A percentile compares a stretch with the other conserved stretches of the same genome.
These are phyloP conservation scores for Umimayanthus kanabou DNA, from an alignment of 92 coral and sea anemone species.

Conservation along the genomic window DNA sequence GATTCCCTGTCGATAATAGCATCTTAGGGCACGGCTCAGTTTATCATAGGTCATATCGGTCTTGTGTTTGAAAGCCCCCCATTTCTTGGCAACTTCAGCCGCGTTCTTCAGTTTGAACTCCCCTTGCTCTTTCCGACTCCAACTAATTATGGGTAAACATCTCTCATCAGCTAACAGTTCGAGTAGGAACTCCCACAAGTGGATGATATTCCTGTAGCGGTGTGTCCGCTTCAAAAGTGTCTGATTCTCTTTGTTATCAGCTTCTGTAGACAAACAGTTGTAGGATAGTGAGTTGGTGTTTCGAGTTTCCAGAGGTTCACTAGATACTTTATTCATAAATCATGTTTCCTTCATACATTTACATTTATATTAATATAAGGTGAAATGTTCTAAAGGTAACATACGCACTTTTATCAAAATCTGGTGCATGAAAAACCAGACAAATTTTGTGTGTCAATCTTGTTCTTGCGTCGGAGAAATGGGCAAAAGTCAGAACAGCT, in stretches of 20 bases:
- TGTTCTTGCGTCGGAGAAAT: not conserved
- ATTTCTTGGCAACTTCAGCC: constrained; percentile 82
- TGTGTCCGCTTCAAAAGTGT: constrained; percentile 17
- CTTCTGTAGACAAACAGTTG: constrained; percentile 1
- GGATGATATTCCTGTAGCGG: constrained; percentile 81
- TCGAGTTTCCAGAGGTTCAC: not conserved
- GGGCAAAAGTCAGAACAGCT: not conserved
- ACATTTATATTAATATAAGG: too few relatives aligned
- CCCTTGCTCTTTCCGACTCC: constrained; percentile 81
- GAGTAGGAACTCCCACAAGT: constrained; percentile 91
- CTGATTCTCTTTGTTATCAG: constrained; percentile 21
- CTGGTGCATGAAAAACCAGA: too few relatives aligned
- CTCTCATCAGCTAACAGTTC: constrained; percentile 70
- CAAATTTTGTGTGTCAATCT: too few relatives aligned
- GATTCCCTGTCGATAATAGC: constrained; percentile 85
- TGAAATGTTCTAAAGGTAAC: too few relatives aligned
- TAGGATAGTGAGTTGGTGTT: not conserved
- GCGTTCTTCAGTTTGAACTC: constrained; percentile 85
- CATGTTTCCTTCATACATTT: too few relatives aligned
- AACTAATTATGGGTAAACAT: constrained; percentile 70
- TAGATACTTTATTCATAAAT: too few relatives aligned
- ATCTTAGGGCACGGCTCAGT: constrained; percentile 87
- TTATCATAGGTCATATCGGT: constrained; percentile 90
- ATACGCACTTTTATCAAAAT: too few relatives aligned
- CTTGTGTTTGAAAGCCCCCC: constrained; percentile 89